These are phyloP conservation scores for Magallana angulata DNA, from an alignment of 1,140 invertebrate genomes.

Conservation along the genomic window DNA sequence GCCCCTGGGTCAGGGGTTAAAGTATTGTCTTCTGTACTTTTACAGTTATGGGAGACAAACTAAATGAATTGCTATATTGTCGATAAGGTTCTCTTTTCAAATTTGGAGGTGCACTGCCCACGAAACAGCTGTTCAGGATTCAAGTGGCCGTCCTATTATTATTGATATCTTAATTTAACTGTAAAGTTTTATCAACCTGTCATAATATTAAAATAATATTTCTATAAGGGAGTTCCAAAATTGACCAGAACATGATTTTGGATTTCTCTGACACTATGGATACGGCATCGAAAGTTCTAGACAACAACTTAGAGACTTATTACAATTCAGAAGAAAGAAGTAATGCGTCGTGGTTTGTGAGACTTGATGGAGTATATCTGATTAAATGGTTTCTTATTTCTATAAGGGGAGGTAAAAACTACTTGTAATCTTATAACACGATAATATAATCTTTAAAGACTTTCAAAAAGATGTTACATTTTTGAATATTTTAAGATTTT, in stretches of 20 bases:
- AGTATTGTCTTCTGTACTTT: too few relatives aligned
- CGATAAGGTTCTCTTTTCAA: too few relatives aligned
- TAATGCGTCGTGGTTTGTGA: background rate
- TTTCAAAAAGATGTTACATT: too few relatives aligned
- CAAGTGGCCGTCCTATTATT: background rate
- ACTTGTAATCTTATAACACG: background rate
- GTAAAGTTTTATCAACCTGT: background rate
- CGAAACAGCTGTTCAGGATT: too few relatives aligned
- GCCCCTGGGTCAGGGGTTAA: too few relatives aligned
- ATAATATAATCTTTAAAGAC: too few relatives aligned
- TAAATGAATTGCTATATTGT: too few relatives aligned
- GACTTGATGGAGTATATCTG: background rate
- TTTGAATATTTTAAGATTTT: too few relatives aligned
- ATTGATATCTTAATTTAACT: background rate
- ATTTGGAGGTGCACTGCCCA: too few relatives aligned
- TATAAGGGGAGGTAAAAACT: background rate
- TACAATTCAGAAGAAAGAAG: background rate
- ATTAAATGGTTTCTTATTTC: constrained; percentile 6
- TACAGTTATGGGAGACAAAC: too few relatives aligned
- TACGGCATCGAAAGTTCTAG: background rate
- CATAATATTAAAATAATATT: background rate
- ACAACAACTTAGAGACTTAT: background rate
- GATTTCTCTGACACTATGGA: background rate
- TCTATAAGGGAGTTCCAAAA: background rate
- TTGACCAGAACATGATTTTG: background rate